Evolutionary conservation across 2,113 vertebrate genomes (phyloP), one percentile per base, ranked within the genome.

Genomic region (Ondatra zibethicus): DNA sequence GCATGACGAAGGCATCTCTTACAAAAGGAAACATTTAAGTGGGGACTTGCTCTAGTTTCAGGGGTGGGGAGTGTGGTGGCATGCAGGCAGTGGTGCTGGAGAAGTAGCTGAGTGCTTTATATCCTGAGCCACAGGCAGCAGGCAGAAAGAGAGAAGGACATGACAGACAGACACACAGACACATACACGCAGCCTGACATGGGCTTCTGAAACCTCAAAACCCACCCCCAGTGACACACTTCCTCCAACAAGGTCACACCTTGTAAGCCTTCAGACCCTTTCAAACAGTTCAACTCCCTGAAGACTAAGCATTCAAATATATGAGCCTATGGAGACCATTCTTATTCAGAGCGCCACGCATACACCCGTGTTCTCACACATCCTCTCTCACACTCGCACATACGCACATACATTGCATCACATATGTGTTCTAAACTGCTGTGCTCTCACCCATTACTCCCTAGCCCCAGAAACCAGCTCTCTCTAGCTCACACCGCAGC

Each of bases 11-110:
- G 14, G 58, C 3, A 19, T 19, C 58, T 63, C 55, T 31, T 42
- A 61, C 1, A 39, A 39, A 61, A 61, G 23, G 27, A 27, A 82
- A 3, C n/a, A 42, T 39, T 63, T 42, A 42, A 42, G 55, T 39
- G 13, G n/a, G n/a, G n/a, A 19, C 23, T 61, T 9, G 80, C 80
- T 82, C 27, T 39, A 21, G 52, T 47, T 80, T 52, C 16, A 39
- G 81, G 7, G 7, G 3, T 1, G 3, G 55, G n/a, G 36, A 29
- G 25, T 25, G 4, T 4, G 7, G 25, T 7, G 12, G n/a, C 36
- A 25, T 23, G 39, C 11, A 82, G 55, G 50, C 50, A 36, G 8
- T 7, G 50, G 21, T 82, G 17, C 78, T n/a, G 33, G 55, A 17
- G 81, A 42, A 27, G 52, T 39, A 61, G n/a, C 25, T 84, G n/a